Evolutionary conservation across 2,797 vertebrate species (phyloP), one percentile per base, ranked within the genome.

Genomic region (Pipistrellus pygmaeus): DNA sequence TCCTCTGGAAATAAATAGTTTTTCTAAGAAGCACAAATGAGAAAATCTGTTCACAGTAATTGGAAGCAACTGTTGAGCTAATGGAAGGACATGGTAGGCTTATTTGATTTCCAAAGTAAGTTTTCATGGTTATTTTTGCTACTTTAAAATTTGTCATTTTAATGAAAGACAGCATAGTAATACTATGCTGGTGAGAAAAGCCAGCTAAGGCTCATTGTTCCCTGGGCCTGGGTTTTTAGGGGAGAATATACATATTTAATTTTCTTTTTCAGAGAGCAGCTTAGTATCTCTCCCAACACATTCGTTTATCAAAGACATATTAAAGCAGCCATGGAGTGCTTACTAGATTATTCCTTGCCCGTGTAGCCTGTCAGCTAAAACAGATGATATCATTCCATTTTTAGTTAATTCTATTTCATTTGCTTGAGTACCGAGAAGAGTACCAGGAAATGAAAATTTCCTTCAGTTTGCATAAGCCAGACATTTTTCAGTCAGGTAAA

Each of bases 401-500:
- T 97, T 72, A 97, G 84, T 88, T 96, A 92, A 86, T 98, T 96
- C 80, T 95, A 80, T 72, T 82, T 93, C 0, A 0, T 55, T 97
- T 94, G 77, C 44, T 57, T 5, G 35, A 88, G 53, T 41, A 53
- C 91, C 92, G 30, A 88, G 82, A 55, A 95, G 84, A 97, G 76
- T 96, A 93, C 86, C 76, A 78, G 88, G 90, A 90, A 97, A 97
- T 69, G 53, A 97, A 94, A 94, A 81, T 84, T 95, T 90, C 53
- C 69, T 35, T 89, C 64, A 6, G 76, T 77, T 55, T 78, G 62
- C 92, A 93, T 83, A 92, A 95, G 46, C 72, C 23, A 23, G 89
- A 81, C 60, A 68, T 66, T 86, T 97, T 96, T 64, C 85, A 85
- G 81, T 93, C n/a, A 77, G 66, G 76, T 93, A 92, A 97, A 96